Base-by-base conservation (phyloP, 2,888 invertebrate species). In the Leptinotarsa juncta region DNA sequence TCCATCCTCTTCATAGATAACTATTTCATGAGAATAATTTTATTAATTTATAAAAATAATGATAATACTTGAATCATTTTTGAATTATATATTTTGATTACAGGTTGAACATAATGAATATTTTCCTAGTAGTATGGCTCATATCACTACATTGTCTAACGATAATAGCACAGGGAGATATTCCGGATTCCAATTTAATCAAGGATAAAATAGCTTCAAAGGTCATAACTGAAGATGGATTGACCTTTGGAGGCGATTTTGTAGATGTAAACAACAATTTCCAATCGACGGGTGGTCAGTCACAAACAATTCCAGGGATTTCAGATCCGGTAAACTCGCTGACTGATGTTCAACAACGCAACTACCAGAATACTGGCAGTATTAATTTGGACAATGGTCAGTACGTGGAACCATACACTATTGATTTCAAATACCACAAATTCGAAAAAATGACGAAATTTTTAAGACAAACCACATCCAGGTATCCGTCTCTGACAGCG, bases 381-480 rank as follows among this genome's bases (percentile, higher is more conserved):
- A 70, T 74, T 32, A 82, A 83, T 65, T 70, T 78, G 48, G 80
- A 81, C 51, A 77, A 77, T 26, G 73, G 71, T 10, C 77, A 75
- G 62, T 76, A 76, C 72, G 70, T 73, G 14, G 86, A 87, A 53
- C 84, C 85, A 4, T 87, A 85, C 67, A 77, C 78, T 14, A 80
- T 96, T 79, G 95, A 96, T 82, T 97, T 94, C 89, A 79, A 79
- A 53, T 97, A 97, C 87, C 97, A 97, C 86, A 93, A 96, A 88
- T 95, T 96, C 85, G 94, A 95, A 51, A 92, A 94, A 85, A 91
- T 97, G 91, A 96, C 96, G 57, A 91, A 92, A 80, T 96, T 94
- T 88, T 89, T 98, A 73, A 91, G 95, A 82, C 92, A 94, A 16
- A 94, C 96, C 50, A 95, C 94, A 73, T 92, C 94, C 18, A 90